Evolutionary conservation across 2,797 vertebrate genomes (phyloP).

Genomic region (Poecilia wingei): DNA sequence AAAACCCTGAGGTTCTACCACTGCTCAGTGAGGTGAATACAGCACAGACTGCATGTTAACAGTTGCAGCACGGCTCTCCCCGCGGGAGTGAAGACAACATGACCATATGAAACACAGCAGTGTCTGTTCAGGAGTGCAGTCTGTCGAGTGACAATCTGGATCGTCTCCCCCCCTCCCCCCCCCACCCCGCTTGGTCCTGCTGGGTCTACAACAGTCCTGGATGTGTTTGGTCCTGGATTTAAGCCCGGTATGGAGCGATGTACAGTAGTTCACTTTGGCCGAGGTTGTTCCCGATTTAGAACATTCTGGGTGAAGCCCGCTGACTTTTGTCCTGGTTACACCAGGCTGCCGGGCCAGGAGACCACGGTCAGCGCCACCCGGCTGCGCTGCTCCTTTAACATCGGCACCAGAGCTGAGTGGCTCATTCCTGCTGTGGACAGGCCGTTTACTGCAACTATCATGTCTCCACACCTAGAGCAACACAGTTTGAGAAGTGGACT

Average conservation of each 20-base stretch:
- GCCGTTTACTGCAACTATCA: conserved; percentile 97
- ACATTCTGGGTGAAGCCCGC: conserved; percentile 58
- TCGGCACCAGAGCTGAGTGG: conserved; percentile 96
- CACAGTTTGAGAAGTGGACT: conserved; percentile 14
- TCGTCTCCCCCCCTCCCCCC: conserved; percentile 27
- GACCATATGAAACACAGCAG: conserved; percentile 77
- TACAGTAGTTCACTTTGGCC: conserved; percentile 71
- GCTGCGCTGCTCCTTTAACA: conserved; percentile 98
- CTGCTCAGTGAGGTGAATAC: conserved; percentile 69
- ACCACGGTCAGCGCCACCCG: conserved; percentile 95
- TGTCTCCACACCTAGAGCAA: conserved; percentile 91
- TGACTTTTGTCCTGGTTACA: conserved; percentile 75
- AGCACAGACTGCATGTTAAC: conserved; percentile 67
- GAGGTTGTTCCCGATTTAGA: conserved; percentile 69
- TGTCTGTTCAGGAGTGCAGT: conserved; percentile 66
- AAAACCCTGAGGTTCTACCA: conserved; percentile 66
- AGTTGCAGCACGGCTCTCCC: conserved; percentile 63
- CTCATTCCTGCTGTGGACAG: conserved; percentile 97
- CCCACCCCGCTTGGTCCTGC: conserved; percentile 55
- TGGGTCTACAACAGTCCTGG: conserved; percentile 67
- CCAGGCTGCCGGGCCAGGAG: conserved; percentile 98
- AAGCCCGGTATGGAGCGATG: conserved; percentile 71
- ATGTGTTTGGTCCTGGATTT: conserved; percentile 79
- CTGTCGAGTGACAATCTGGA: conserved; percentile 70
- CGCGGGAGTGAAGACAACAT: conserved; percentile 66